phyloP scores from a whole-genome alignment of 2,797 vertebrate genomes.

The Synanceia verrucosa region DNA sequence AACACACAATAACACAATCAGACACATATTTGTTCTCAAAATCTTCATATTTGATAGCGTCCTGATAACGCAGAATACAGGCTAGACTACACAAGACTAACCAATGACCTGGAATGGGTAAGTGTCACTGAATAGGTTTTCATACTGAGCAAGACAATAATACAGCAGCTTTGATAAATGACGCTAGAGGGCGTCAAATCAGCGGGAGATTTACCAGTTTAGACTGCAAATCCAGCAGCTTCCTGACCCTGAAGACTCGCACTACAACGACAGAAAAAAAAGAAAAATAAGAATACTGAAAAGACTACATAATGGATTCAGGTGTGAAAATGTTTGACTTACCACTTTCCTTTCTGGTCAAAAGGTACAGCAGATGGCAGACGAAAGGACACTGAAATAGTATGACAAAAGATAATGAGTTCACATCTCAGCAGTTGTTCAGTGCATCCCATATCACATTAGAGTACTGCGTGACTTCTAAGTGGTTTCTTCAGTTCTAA shows the following conservation, averaged over 20 bases:
- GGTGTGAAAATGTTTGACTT: conserved; percentile 58
- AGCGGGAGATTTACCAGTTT: conserved; percentile 86
- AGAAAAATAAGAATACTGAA: neutral
- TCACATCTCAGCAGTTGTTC: neutral
- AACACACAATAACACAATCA: conserved; percentile 27
- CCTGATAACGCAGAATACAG: neutral
- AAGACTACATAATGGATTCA: neutral
- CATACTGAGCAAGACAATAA: neutral
- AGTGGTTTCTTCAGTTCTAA: no score
- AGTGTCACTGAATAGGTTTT: neutral
- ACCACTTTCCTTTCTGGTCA: conserved; percentile 92
- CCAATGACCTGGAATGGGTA: neutral
- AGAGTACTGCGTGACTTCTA: no score
- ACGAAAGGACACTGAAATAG: conserved; percentile 89
- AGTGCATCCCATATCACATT: neutral
- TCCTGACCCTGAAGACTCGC: conserved; percentile 89
- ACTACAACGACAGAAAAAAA: conserved; percentile 76
- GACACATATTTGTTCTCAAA: neutral
- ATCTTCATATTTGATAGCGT: neutral
- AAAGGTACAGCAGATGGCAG: conserved; percentile 92
- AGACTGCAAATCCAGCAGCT: conserved; percentile 88
- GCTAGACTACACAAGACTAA: no score
- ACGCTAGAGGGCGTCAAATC: neutral
- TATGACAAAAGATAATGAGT: neutral
- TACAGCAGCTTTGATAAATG: conserved; percentile 7